A percentile compares a stretch with the other conserved stretches of the same genome.
Conservation (phyloP, 2,888 invertebrate genomes). For the Villa cingulata region DNA sequence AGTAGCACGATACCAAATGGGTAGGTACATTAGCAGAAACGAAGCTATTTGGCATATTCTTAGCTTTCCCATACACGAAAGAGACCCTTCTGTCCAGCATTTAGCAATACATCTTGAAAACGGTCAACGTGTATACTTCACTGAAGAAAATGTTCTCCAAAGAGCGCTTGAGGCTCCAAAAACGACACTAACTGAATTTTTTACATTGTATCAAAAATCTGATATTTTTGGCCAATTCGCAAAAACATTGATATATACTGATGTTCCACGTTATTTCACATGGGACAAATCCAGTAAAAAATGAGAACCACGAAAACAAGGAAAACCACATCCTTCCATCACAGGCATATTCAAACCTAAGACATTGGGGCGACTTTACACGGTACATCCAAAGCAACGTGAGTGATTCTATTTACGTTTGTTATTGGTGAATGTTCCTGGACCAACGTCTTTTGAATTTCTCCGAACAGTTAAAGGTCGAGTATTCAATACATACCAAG, state of each 20-base stretch:
- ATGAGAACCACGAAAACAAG: slow-evolving; percentile 20
- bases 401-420: slow-evolving; percentile 19
- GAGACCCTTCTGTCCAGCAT: slow-evolving; percentile 1
- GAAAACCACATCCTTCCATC: slow-evolving; percentile 15
- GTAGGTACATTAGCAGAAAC: slow-evolving; percentile 5
- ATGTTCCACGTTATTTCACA: slow-evolving; percentile 23
- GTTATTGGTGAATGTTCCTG: no score
- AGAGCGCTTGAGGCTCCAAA: slow-evolving; percentile 4
- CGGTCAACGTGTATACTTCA: slow-evolving; percentile 10
- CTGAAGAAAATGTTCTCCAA: slow-evolving; percentile 4
- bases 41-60: slow-evolving; percentile 6
- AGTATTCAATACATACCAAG: slow-evolving; percentile 15
- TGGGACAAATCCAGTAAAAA: slow-evolving; percentile 22
- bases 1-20: slow-evolving; percentile 8
- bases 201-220: slow-evolving; percentile 1
- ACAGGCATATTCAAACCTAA: slow-evolving; percentile 19
- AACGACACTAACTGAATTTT: slow-evolving; percentile 2
- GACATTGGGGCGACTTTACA: slow-evolving; percentile 22
- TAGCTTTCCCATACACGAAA: no score
- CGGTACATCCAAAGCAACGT: slow-evolving; percentile 23
- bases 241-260: no score
- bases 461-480: neutral
- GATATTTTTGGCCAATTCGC: neutral
- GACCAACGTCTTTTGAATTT: neutral
- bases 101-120: slow-evolving; percentile 5